Conservation (phyloP, 2,888 invertebrate species). For the Leptinotarsa haldemani region DNA sequence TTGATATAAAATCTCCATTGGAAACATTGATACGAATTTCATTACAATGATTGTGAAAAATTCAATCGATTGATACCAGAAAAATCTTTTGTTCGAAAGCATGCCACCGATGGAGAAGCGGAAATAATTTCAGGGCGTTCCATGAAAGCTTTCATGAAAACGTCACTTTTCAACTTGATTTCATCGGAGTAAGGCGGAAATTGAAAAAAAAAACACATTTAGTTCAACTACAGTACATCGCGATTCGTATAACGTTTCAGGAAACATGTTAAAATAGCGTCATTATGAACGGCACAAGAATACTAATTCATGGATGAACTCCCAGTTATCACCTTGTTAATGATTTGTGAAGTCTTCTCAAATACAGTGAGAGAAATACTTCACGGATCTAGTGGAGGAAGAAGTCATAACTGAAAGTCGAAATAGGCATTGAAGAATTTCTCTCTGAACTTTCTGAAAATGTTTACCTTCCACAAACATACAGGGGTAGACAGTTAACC, state of each 20-base stretch:
- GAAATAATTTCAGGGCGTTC: constrained; percentile 6
- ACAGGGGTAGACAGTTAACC: too few species aligned
- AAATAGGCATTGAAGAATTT: too few species aligned
- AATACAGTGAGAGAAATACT: too few species aligned
- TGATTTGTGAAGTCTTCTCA: background rate
- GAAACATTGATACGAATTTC: background rate
- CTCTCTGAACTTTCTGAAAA: too few species aligned
- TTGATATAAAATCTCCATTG: background rate
- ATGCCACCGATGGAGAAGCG: background rate
- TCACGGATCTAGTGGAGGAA: too few species aligned
- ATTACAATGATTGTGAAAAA: background rate
- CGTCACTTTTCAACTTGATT: constrained; percentile 11
- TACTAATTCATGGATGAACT: background rate
- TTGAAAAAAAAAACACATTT: constrained; percentile 10
- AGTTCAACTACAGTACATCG: background rate
- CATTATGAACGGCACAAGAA: background rate
- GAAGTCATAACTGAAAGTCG: too few species aligned
- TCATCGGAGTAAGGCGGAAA: constrained; percentile 1
- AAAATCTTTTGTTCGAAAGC: constrained; percentile 10
- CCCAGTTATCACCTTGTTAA: background rate
- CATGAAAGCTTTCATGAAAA: constrained; percentile 8
- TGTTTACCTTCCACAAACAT: too few species aligned
- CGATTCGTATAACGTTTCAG: constrained; percentile 6
- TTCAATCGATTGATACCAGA: background rate
- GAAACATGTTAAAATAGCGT: constrained; percentile 14